Base-by-base conservation (phyloP, 2,113 vertebrate genomes). In the Zosterops japonicus region DNA sequence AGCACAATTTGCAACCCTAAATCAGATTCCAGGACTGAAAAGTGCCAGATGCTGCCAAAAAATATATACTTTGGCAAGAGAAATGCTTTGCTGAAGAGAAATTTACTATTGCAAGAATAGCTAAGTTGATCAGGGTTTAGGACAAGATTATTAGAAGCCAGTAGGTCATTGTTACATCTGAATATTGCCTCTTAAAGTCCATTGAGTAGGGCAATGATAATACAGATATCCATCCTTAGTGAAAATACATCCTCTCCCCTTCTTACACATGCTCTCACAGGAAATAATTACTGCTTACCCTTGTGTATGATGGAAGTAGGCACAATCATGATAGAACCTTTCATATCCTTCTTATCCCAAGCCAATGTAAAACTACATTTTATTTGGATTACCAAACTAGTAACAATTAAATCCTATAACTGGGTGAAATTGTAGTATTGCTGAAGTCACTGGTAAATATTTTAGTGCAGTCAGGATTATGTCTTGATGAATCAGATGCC, bases 1-100 rank as follows among this genome's bases (percentile, higher is more conserved):
- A 97, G 96, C 97, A 97, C 91, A 98, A 96, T 98, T 98, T 97
- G 96, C 96, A 98, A 97, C 96, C 94, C 96, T 97, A 96, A 83
- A 89, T 97, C 92, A 97, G 95, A 97, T 97, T 97, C 95, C 96
- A 98, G 86, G 76, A 29, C 89, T 97, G 96, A 93, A 96, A 97
- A 96, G 86, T 95, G 89, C 83, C 89, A 90, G 60, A 92, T 60
- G 24, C 74, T 97, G 97, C 97, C 98, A 98, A 97, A 94, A 89
- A 96, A 95, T 97, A 96, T 97, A 97, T 95, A 75, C 93, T 96
- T 97, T 98, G 97, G 98, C 97, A 91, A 97, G 12, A 84, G 87
- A 97, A 97, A 91, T 95, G 97, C 96, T 98, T 97, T 94, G 92
- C 96, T 98, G 91, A 87, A 96, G 96, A 97, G 93, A 97, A 98